phyloP scores from a whole-genome alignment of 1,140 invertebrate species.

The Tribolium castaneum region DNA sequence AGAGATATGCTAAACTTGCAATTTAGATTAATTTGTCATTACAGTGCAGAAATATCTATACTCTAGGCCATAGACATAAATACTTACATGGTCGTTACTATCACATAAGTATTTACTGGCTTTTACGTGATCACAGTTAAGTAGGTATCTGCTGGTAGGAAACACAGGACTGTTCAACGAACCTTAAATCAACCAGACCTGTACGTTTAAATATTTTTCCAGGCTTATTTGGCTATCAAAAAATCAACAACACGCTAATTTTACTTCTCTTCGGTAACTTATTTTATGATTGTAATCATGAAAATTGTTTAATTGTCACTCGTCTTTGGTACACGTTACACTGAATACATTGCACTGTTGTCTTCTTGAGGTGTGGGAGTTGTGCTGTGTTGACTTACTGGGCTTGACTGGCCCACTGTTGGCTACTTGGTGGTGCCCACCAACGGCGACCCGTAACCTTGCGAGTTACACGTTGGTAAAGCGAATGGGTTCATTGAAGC shows the following conservation, averaged over 20 bases:
- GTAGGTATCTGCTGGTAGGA: slow-evolving; percentile 45
- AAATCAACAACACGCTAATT: slow-evolving; percentile 28
- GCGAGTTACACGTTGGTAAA: slow-evolving; percentile 86
- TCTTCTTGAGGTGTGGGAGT: slow-evolving; percentile 45
- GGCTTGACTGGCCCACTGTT: slow-evolving; percentile 50
- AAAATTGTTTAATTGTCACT: slow-evolving; percentile 29
- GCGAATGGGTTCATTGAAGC: slow-evolving; percentile 90
- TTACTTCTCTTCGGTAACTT: slow-evolving; percentile 7
- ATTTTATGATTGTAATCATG: slow-evolving; percentile 24
- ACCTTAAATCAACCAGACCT: background rate
- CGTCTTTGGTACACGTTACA: slow-evolving; percentile 57
- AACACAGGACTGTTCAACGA: slow-evolving; percentile 19
- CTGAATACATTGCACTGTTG: slow-evolving; percentile 57
- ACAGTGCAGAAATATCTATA: slow-evolving; percentile 44
- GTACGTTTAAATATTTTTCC: background rate
- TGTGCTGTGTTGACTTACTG: slow-evolving; percentile 32
- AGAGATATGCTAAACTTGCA: slow-evolving; percentile 55
- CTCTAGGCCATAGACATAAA: slow-evolving; percentile 25
- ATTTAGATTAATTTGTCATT: slow-evolving; percentile 38
- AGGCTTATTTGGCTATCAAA: slow-evolving; percentile 7
- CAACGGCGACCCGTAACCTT: slow-evolving; percentile 86
- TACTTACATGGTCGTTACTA: slow-evolving; percentile 20
- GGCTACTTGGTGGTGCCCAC: slow-evolving; percentile 85
- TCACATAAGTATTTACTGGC: slow-evolving; percentile 41
- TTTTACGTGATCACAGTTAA: slow-evolving; percentile 51